Evolutionary conservation across 2,797 vertebrate species (phyloP), one percentile per base, ranked within the genome.

Genomic region (Aratinga solstitialis): DNA sequence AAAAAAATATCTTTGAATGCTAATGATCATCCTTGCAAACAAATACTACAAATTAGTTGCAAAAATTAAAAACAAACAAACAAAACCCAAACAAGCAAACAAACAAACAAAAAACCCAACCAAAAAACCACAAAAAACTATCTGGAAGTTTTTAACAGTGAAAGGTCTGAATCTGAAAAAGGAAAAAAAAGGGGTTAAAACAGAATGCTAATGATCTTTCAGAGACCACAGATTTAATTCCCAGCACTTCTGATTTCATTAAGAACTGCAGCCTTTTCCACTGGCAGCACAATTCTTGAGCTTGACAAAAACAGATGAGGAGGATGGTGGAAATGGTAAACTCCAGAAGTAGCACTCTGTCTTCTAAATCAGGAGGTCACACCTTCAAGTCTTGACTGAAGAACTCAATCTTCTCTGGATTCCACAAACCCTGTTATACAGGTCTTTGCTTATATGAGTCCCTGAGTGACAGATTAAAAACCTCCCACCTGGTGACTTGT

Each of bases 351-450:
- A 93, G 68, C 82, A 96, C 92, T 97, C 92, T 96, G 94, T 96
- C 93, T 96, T 95, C 84, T 92, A 94, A 95, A 96, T 96, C 92
- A 96, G 95, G 90, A 92, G 93, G 94, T 96, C 93, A 92, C 93
- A 95, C 92, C 91, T 95, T 96, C 89, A 84, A 94, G 94, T 96
- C 93, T 85, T 93, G 92, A 92, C 93, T 94, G 89, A 95, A 96
- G 91, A 96, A 96, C 94, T 96, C 96, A 96, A 89, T 95, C 94
- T 96, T 93, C 56, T 54, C 68, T 34, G 91, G 61, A 93, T 93
- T 58, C 92, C 90, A 91, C 89, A 96, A 97, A 96, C 91, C 91
- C 94, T 95, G 91, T 96, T 96, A 94, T 96, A 96, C 92, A 97
- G 92, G 79, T 94, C 92, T 84, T 91, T 83, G 82, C 81, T 92